phyloP scores from a whole-genome alignment of 2,888 invertebrate species.

The Platypus cylindrus region DNA sequence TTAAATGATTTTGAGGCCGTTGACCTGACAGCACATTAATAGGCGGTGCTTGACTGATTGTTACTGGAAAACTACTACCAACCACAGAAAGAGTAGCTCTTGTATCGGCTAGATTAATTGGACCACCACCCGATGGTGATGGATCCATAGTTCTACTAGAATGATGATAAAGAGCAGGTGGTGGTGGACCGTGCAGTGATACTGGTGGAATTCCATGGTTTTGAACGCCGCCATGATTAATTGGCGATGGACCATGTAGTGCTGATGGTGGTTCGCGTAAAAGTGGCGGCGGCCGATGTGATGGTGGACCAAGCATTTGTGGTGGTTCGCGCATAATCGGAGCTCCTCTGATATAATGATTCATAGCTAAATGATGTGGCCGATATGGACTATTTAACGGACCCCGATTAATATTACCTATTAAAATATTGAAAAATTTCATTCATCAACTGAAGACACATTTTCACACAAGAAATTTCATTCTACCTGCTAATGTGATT shows the following conservation, averaged over 20 bases:
- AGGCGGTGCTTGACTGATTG: constrained; percentile 15
- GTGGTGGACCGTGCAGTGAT: constrained; percentile 25
- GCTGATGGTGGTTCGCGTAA: constrained; percentile 12
- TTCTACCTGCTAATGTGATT: constrained; percentile 19
- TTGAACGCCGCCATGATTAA: constrained; percentile 6
- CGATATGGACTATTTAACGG: constrained; percentile 11
- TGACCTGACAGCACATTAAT: constrained; percentile 19
- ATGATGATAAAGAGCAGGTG: constrained; percentile 32
- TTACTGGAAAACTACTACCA: constrained; percentile 26
- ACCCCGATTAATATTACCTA: constrained; percentile 4
- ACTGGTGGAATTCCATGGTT: constrained; percentile 16
- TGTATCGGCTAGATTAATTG: constrained; percentile 32
- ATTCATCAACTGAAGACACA: too few relatives aligned
- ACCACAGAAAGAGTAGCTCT: constrained; percentile 30
- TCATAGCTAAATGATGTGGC: constrained; percentile 14
- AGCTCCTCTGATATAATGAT: constrained; percentile 22
- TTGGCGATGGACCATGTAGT: constrained; percentile 6
- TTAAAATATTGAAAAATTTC: not conserved
- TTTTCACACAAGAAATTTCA: too few relatives aligned
- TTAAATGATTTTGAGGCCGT: constrained; percentile 6
- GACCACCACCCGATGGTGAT: constrained; percentile 42
- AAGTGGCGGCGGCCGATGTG: constrained; percentile 1
- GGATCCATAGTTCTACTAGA: constrained; percentile 39
- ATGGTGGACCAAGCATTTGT: constrained; percentile 11
- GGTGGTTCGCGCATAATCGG: constrained; percentile 11